Base-by-base conservation (phyloP, 2,113 vertebrate species). In the Leptodactylus fuscus region DNA sequence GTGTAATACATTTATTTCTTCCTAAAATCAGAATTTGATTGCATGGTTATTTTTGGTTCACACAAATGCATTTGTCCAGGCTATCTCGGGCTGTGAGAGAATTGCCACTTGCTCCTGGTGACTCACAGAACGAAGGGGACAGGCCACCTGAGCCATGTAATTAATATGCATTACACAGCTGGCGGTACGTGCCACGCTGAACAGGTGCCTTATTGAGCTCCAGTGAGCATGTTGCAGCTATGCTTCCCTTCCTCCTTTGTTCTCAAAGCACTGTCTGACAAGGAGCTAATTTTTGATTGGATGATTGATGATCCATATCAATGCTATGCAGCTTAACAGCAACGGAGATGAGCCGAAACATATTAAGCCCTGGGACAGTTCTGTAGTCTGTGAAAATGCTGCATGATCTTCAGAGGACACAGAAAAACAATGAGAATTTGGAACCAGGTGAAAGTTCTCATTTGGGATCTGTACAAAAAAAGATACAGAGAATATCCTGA, bases 131-230 rank as follows among this genome's bases (percentile, higher is more conserved):
- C 20, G n/a, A 70, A 81, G 24, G 62, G 65, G 81, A 82, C 81
- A 82, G 81, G 62, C 81, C 81, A 82, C 81, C 81, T 82, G 81
- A 82, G 81, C 81, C 81, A 70, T 51, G 62, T 53, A 82, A 82
- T 82, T 82, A 82, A 51, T 82, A 82, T 82, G 58, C 79, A 81
- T 81, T 81, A 81, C 79, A 69, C 81, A 82, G 81, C 65, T 71
- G 81, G 81, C 46, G 24, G 62, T 51, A 36, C 69, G 46, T 70
- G 60, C 81, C 12, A 36, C n/a, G 46, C 46, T 82, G 81, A 82
- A 71, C 81, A 70, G 62, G 81, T 82, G 62, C 81, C 29, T 82
- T 51, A 53, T 82, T 82, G 46, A 49, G 65, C 65, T 82, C 60
- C 15, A 49, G 81, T 49, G 81, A 82, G 20, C 81, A 82, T 62